phyloP scores from a whole-genome alignment of 2,797 vertebrate species.

The Leucoraja ocellata region DNA sequence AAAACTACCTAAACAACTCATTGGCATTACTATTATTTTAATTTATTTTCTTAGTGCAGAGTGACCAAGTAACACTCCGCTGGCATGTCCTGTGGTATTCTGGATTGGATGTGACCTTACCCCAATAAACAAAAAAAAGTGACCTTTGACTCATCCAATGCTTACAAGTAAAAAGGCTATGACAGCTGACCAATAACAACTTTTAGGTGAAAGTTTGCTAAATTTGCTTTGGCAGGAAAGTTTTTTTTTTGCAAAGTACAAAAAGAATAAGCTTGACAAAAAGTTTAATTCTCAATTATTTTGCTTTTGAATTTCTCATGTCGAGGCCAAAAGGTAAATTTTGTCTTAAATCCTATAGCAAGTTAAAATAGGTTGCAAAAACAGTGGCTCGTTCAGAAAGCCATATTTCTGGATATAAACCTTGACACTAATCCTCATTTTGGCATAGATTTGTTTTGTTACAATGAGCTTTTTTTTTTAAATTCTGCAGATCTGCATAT shows the following conservation, averaged over 20 bases:
- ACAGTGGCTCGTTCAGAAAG: neutral
- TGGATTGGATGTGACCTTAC: neutral
- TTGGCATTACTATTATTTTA: neutral
- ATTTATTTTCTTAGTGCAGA: neutral
- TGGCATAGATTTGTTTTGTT: neutral
- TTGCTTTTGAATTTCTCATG: neutral
- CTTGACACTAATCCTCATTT: neutral
- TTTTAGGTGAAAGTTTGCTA: neutral
- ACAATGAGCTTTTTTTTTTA: neutral
- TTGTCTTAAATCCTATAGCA: neutral
- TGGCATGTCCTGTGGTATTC: neutral
- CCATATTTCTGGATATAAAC: neutral
- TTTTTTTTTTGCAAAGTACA: neutral
- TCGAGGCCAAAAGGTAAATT: neutral
- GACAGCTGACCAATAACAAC: neutral
- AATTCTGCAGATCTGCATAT: slow-evolving; percentile 44
- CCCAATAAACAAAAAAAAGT: neutral
- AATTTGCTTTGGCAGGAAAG: neutral
- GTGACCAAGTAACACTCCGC: neutral
- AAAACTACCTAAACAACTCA: neutral
- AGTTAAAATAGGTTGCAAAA: neutral
- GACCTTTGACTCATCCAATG: neutral
- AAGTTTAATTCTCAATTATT: neutral
- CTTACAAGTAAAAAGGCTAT: too few species aligned
- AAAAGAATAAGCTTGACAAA: neutral